phyloP scores from a whole-genome alignment of 2,888 invertebrate species.

The Cyrtodaria siliqua region DNA sequence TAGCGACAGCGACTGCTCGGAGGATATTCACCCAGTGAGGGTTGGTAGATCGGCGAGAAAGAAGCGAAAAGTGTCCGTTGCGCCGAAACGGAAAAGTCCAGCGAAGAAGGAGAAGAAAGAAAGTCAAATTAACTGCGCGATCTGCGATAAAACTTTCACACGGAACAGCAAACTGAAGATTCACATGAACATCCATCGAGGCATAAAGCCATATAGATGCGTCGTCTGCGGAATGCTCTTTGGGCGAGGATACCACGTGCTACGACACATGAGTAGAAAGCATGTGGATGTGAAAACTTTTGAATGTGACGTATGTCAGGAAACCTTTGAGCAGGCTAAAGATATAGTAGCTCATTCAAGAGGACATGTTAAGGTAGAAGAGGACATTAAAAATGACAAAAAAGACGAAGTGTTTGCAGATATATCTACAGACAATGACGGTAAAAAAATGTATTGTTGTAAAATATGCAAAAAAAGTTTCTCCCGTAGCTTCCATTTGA shows the following conservation, averaged over 20 bases:
- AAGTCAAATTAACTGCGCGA: slow-evolving; percentile 19
- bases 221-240: slow-evolving; percentile 39
- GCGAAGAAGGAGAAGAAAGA: neutral
- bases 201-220: slow-evolving; percentile 30
- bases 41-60: no score
- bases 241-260: slow-evolving; percentile 33
- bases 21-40: no score
- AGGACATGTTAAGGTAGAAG: slow-evolving; percentile 9
- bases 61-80: no score
- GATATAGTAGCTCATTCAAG: slow-evolving; percentile 32
- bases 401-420: neutral
- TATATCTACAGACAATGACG: neutral
- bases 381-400: neutral
- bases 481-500: neutral
- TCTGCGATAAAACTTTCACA: slow-evolving; percentile 36
- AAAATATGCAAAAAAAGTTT: slow-evolving; percentile 5
- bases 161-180: slow-evolving; percentile 1
- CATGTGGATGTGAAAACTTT: slow-evolving; percentile 28
- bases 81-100: neutral
- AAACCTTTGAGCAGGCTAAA: slow-evolving; percentile 30
- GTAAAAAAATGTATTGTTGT: slow-evolving; percentile 1
- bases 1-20: no score
- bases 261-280: slow-evolving; percentile 41
- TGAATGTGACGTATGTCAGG: slow-evolving; percentile 34
- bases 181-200: slow-evolving; percentile 39